Evolutionary conservation across 2,888 invertebrate species (phyloP).

Genomic region (Willowsia nigromaculata): DNA sequence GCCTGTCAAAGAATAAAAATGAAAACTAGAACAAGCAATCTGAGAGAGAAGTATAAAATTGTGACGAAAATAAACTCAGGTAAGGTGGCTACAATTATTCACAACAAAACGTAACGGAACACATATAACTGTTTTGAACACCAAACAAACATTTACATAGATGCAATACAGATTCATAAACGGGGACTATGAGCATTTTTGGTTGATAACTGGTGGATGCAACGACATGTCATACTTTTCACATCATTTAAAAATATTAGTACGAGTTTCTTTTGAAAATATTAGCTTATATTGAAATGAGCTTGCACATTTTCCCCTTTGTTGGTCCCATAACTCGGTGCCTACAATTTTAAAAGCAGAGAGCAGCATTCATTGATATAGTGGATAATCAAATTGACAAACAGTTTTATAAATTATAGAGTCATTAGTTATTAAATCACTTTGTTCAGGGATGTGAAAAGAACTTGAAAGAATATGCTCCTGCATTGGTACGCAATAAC

Average conservation of each 20-base stretch:
- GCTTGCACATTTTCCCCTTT: constrained; percentile 32
- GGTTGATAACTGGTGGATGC: neutral
- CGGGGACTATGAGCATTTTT: neutral
- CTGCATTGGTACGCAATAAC: neutral
- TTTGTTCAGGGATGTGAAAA: neutral
- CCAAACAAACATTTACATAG: neutral
- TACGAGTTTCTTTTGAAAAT: constrained; percentile 2
- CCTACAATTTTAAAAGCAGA: neutral
- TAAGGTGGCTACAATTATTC: neutral
- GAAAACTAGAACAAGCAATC: neutral
- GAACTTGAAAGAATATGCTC: neutral
- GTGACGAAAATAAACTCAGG: neutral
- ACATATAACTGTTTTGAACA: neutral
- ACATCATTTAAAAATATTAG: neutral
- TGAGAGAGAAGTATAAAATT: neutral
- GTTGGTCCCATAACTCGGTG: neutral
- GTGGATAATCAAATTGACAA: constrained; percentile 28
- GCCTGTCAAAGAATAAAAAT: neutral
- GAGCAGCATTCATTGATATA: neutral
- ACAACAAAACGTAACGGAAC: constrained; percentile 21
- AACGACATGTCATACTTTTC: neutral
- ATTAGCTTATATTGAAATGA: constrained; percentile 15
- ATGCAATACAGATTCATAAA: neutral
- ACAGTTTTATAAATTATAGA: constrained; percentile 14
- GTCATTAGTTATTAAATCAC: constrained; percentile 39